Conservation (phyloP, 2,888 invertebrate species). For the Cerastis rubricosa region DNA sequence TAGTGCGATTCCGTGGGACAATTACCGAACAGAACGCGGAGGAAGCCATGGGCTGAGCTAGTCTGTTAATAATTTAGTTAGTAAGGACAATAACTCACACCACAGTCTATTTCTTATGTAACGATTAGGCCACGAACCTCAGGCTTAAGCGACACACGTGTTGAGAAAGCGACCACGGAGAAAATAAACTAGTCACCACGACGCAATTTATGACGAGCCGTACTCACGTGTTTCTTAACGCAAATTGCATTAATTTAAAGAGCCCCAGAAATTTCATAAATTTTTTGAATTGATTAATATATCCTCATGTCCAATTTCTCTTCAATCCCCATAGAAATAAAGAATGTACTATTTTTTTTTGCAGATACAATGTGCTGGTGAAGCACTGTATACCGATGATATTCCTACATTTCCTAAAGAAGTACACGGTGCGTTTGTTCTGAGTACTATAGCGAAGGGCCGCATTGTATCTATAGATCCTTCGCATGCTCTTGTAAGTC, state of each 20-base stretch:
- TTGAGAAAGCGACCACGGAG: background rate
- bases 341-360: background rate
- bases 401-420: constrained; percentile 90
- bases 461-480: constrained; percentile 91
- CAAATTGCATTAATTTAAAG: background rate
- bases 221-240: background rate
- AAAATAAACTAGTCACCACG: background rate
- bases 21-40: too few relatives aligned
- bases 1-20: too few relatives aligned
- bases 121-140: background rate
- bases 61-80: background rate
- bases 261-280: background rate
- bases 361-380: constrained; percentile 92
- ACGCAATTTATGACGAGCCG: background rate
- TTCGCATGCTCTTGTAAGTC: constrained; percentile 91
- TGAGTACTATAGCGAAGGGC: constrained; percentile 90
- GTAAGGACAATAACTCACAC: background rate
- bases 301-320: background rate
- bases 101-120: background rate
- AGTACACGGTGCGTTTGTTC: constrained; percentile 92
- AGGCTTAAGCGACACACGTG: background rate
- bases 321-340: background rate
- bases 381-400: constrained; percentile 93
- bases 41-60: too few relatives aligned
- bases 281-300: background rate